Conservation (phyloP, 2,113 vertebrate genomes). For the Shinisaurus crocodilurus region DNA sequence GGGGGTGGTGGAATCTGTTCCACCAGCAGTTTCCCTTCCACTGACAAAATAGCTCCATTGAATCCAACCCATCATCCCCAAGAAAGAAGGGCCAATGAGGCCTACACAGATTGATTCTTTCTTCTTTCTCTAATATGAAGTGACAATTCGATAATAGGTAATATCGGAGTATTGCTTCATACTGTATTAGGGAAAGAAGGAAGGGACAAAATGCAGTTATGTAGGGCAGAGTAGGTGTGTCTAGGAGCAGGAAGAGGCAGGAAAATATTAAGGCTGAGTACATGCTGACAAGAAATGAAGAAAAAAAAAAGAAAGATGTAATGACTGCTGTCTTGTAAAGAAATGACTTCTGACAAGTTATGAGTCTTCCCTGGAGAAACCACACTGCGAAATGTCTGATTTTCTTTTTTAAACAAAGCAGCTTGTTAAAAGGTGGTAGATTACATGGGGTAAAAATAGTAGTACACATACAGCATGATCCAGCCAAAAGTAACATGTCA, state of each 20-base stretch:
- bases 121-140: too few species aligned
- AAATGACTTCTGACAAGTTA: not conserved
- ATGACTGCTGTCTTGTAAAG: conserved; percentile 10
- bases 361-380: not conserved
- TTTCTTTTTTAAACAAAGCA: not conserved
- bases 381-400: not conserved
- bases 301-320: not conserved
- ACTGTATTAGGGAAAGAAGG: not conserved
- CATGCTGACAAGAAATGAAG: rapidly evolving
- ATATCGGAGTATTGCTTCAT: too few species aligned
- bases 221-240: not conserved
- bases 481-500: not conserved
- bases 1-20: too few species aligned
- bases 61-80: not conserved
- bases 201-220: not conserved
- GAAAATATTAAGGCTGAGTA: not conserved
- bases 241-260: not conserved
- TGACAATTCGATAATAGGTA: too few species aligned
- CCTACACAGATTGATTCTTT: not conserved
- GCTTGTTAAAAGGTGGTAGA: not conserved
- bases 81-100: not conserved
- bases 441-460: not conserved
- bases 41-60: too few species aligned
- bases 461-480: not conserved
- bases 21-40: too few species aligned